Evolutionary conservation across 2,113 vertebrate genomes (phyloP).

Genomic region (Mirounga angustirostris): DNA sequence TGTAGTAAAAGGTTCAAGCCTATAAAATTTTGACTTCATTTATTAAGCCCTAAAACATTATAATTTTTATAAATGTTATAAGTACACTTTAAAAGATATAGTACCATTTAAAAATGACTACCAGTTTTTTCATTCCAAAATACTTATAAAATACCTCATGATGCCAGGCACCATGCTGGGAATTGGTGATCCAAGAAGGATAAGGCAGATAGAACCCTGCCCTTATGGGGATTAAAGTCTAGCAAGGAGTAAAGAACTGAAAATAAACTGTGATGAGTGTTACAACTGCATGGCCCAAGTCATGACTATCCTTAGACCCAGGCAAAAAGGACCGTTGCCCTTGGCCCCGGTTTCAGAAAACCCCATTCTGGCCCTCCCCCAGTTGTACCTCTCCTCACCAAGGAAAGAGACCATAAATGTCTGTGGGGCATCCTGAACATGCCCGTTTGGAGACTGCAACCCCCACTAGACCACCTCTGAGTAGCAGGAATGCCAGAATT

Average conservation of each 20-base stretch:
- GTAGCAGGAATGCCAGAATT: background rate
- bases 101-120: conserved; percentile 25
- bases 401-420: background rate
- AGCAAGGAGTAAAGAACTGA: background rate
- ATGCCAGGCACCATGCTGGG: background rate
- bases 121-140: background rate
- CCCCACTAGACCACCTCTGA: background rate
- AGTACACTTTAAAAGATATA: background rate
- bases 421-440: background rate
- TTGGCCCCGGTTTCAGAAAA: background rate
- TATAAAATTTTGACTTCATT: conserved; percentile 44
- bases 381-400: background rate
- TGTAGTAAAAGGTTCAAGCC: background rate
- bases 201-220: background rate
- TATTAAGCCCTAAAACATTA: background rate
- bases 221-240: background rate
- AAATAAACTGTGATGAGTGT: background rate
- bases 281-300: background rate
- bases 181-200: background rate
- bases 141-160: background rate
- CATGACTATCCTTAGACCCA: background rate
- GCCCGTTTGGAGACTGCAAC: background rate
- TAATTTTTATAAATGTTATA: conserved; percentile 42
- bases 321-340: background rate
- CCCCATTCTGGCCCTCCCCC: too few relatives aligned